These are phyloP conservation scores for Ornithoptera alexandrae DNA, from an alignment of 2,888 invertebrate genomes.

Conservation along the genomic window DNA sequence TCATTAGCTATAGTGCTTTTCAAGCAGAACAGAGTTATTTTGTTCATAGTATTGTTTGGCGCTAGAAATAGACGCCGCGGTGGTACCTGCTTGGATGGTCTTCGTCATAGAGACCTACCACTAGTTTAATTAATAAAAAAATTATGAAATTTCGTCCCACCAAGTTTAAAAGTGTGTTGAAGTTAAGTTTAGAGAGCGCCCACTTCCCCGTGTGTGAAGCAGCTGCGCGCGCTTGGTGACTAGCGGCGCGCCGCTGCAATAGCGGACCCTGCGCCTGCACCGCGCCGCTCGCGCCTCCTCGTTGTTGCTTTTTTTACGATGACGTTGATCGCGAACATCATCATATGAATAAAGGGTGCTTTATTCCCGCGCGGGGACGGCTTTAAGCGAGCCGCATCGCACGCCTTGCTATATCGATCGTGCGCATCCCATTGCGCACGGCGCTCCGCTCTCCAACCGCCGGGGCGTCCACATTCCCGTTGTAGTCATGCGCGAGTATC, in stretches of 20 bases:
- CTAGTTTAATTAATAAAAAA: no score
- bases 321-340: constrained; percentile 62
- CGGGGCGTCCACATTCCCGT: constrained; percentile 51
- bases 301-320: constrained; percentile 40
- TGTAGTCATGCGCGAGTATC: constrained; percentile 65
- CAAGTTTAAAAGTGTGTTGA: constrained; percentile 10
- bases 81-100: no score
- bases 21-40: no score
- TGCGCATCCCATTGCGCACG: constrained; percentile 47
- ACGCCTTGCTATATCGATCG: constrained; percentile 55
- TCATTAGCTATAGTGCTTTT: no score
- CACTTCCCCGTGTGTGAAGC: background rate
- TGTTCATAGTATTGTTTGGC: no score
- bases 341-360: constrained; percentile 57
- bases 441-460: constrained; percentile 40
- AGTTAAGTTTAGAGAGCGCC: constrained; percentile 9
- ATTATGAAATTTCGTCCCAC: background rate
- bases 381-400: constrained; percentile 50
- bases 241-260: background rate
- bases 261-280: constrained; percentile 36
- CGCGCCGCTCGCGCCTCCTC: constrained; percentile 35
- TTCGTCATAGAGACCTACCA: no score
- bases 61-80: no score
- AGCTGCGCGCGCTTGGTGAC: constrained; percentile 1
- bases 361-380: constrained; percentile 46